Evolutionary conservation across 53 echinoderm and acorn worm species (phyloP).

Genomic region (Patiria pectinifera): DNA sequence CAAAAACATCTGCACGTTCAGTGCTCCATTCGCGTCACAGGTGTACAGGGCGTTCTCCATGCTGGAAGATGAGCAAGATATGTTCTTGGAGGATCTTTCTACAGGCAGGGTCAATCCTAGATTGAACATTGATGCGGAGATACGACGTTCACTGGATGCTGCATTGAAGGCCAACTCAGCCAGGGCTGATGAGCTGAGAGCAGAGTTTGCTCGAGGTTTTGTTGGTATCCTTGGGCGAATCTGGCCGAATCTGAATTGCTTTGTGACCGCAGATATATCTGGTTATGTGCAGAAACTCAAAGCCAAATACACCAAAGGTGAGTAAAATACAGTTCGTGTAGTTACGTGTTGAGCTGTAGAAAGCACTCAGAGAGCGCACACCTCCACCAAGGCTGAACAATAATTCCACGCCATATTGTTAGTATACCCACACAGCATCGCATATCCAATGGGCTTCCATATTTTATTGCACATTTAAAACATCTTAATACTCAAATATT

Average conservation of each 20-base stretch:
- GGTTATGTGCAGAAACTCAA: neutral
- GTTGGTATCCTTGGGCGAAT: slow-evolving; percentile 52
- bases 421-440: too few species aligned
- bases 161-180: slow-evolving; percentile 50
- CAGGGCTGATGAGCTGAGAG: slow-evolving; percentile 54
- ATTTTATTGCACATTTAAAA: too few species aligned
- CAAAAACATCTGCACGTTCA: slow-evolving; percentile 58
- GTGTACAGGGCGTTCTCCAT: slow-evolving; percentile 35
- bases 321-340: too few species aligned
- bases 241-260: slow-evolving; percentile 62
- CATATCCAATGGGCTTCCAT: too few species aligned
- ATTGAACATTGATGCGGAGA: slow-evolving; percentile 20
- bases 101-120: slow-evolving; percentile 70
- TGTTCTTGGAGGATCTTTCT: slow-evolving; percentile 77
- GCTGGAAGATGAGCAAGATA: slow-evolving; percentile 56
- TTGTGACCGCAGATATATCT: neutral
- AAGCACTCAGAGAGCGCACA: too few species aligned
- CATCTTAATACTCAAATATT: too few species aligned
- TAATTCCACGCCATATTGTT: too few species aligned
- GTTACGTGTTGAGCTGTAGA: too few species aligned
- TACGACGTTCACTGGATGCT: slow-evolving; percentile 32
- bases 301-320: neutral
- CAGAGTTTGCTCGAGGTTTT: slow-evolving; percentile 64
- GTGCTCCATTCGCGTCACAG: slow-evolving; percentile 82
- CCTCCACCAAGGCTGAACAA: too few species aligned